Percentiles rank a stretch among this genome's conserved stretches.
These are phyloP conservation scores for Liopterus haemorrhoidalis DNA, from an alignment of 2,888 invertebrate species.

Conservation along the genomic window DNA sequence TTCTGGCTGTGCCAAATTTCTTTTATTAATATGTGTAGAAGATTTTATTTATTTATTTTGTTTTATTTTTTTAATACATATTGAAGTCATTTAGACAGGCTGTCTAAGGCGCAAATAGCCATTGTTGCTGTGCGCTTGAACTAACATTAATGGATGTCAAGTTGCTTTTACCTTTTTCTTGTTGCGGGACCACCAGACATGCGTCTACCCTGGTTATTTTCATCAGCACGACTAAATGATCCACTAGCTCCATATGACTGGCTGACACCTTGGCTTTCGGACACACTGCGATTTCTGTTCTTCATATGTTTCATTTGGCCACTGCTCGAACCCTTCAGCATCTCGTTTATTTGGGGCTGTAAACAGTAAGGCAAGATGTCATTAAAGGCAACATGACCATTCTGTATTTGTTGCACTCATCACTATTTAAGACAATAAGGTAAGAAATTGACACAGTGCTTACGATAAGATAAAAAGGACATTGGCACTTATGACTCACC, in stretches of 20 bases:
- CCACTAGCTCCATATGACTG: constrained; percentile 20
- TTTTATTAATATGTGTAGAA: no score
- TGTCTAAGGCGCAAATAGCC: constrained; percentile 12
- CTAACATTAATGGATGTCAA: not conserved
- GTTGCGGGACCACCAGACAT: constrained; percentile 26
- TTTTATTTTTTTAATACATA: no score
- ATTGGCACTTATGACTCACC: constrained; percentile 49
- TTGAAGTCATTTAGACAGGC: constrained; percentile 32
- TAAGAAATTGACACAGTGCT: no score
- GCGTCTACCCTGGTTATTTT: constrained; percentile 25
- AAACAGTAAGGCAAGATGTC: constrained; percentile 43
- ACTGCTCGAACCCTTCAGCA: constrained; percentile 50
- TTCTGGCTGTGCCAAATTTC: no score
- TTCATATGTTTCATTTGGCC: constrained; percentile 47
- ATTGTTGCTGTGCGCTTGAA: constrained; percentile 14
- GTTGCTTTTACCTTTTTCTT: constrained; percentile 28
- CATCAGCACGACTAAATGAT: constrained; percentile 23
- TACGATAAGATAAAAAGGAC: no score
- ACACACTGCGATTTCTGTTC: constrained; percentile 59
- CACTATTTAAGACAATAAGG: no score
- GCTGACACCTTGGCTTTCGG: constrained; percentile 50
- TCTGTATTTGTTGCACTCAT: no score
- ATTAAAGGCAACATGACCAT: constrained; percentile 12
- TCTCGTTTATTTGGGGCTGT: constrained; percentile 59
- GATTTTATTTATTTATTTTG: no score